Conservation (phyloP, 2,797 vertebrate species). For the Bradypus variegatus region DNA sequence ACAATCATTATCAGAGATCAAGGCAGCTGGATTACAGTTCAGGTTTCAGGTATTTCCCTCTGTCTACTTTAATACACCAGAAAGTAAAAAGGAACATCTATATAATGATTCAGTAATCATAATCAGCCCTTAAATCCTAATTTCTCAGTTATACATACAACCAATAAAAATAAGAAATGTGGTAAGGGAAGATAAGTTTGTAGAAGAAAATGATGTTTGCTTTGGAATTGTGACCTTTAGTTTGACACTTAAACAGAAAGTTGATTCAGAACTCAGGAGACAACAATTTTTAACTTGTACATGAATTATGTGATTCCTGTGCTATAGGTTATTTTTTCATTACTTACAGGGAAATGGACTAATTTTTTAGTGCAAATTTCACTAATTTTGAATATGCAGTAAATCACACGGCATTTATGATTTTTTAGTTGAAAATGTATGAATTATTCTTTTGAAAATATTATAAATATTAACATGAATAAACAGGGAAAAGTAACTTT, state of each 20-base stretch:
- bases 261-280: background rate
- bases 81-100: too few species aligned
- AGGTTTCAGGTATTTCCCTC: too few species aligned
- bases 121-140: too few species aligned
- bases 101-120: too few species aligned
- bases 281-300: background rate
- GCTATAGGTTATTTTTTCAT: background rate
- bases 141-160: background rate
- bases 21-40: too few species aligned
- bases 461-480: background rate
- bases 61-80: too few species aligned
- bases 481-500: background rate
- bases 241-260: slow-evolving; percentile 4
- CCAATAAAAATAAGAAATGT: background rate
- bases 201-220: background rate
- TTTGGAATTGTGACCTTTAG: background rate
- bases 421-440: slow-evolving; percentile 1
- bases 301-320: background rate
- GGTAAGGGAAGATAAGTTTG: background rate
- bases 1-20: too few species aligned
- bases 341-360: background rate
- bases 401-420: background rate
- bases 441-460: background rate
- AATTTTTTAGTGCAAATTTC: slow-evolving; percentile 1
- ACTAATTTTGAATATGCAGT: slow-evolving; percentile 10